Base-by-base conservation (phyloP, 2,888 invertebrate genomes). In the Heliconius ethilla region DNA sequence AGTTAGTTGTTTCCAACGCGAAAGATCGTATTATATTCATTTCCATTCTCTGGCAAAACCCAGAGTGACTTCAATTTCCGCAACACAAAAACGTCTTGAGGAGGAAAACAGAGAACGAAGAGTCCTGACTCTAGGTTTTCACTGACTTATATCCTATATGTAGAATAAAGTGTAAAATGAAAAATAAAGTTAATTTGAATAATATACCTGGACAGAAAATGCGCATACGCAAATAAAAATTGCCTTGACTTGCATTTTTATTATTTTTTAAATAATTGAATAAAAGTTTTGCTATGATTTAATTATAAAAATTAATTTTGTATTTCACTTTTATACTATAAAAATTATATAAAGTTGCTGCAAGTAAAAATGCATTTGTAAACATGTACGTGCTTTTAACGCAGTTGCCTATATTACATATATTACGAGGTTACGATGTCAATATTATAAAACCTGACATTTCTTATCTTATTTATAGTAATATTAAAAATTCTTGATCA, bases 391-490 rank as follows among this genome's bases (percentile, higher is more conserved):
- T 72, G 72, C 59, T 25, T 33, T 72, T 7, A 15, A 59, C n/a
- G 33, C n/a, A 29, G n/a, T 72, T 72, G 13, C n/a, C 7, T 59
- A 27, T 27, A 27, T 27, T 40, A 40, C 40, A 11, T 72, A 10
- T 59, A n/a, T 59, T 37, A 59, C 72, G 72, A 72, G 72, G 72
- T 59, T 72, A 72, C n/a, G 15, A 59, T 59, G 72, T 72, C 72
- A 72, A 33, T 72, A 72, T 59, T 59, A 72, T 33, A 59, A 25
- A 59, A 59, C 59, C 59, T 59, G n/a, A 33, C n/a, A 3, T 55
- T n/a, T 2, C 29, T 72, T 59, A 72, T 72, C 33, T 72, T n/a
- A 10, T 67, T 15, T 13, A 25, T 55, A 40, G 11, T 40, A 59
- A 72, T 59, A 72, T 72, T 59, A 13, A n/a, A 40, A 29, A 33